Conservation (phyloP, 2,113 vertebrate genomes). For the Ciconia stormi region DNA sequence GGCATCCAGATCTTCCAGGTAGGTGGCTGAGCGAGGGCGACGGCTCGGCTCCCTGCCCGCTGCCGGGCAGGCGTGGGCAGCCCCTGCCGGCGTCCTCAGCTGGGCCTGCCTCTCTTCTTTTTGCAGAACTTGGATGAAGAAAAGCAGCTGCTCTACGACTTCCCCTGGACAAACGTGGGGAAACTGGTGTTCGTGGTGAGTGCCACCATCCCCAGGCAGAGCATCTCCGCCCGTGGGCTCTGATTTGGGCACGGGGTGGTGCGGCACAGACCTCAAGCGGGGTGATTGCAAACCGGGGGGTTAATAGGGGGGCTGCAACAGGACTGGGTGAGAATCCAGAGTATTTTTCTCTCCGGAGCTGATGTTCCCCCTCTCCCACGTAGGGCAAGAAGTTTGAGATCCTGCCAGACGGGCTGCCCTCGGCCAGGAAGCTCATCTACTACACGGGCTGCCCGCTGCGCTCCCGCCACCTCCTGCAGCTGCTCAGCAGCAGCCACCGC, state of each 20-base stretch:
- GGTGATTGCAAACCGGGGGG: fast-evolving
- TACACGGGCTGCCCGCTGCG: constrained; percentile 94
- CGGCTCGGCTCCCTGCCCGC: background rate
- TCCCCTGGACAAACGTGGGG: constrained; percentile 98
- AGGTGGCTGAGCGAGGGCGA: background rate
- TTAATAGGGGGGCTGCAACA: fast-evolving
- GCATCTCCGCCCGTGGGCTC: background rate
- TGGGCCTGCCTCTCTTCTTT: background rate
- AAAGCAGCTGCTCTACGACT: constrained; percentile 93
- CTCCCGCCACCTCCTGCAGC: constrained; percentile 93
- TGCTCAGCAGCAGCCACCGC: constrained; percentile 96
- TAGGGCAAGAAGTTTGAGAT: constrained; percentile 99
- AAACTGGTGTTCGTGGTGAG: constrained; percentile 98
- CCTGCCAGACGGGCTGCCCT: constrained; percentile 93
- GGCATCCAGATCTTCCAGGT: constrained; percentile 99
- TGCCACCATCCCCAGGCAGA: background rate
- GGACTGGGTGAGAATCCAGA: fast-evolving
- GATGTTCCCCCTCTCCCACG: background rate
- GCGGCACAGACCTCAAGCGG: fast-evolving
- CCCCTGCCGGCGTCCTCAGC: background rate
- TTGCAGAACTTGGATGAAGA: constrained; percentile 88
- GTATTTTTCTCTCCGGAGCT: fast-evolving
- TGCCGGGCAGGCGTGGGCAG: background rate
- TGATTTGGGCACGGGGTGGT: fast-evolving
- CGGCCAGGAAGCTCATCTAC: constrained; percentile 94